These are phyloP conservation scores for Eulemur coronatus DNA, from an alignment of 2,797 vertebrate species.

Conservation along the genomic window DNA sequence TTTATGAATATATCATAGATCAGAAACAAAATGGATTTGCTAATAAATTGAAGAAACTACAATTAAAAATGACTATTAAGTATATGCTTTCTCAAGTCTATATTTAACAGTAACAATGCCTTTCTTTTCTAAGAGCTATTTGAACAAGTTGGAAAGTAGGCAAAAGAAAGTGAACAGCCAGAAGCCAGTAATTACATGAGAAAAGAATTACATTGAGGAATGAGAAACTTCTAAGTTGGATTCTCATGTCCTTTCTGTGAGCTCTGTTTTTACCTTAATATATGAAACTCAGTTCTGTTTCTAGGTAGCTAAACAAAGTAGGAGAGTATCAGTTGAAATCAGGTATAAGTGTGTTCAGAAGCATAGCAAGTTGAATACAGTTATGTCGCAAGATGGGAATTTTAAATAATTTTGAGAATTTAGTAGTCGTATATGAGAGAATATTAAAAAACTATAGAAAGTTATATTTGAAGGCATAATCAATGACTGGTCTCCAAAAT, in stretches of 20 bases:
- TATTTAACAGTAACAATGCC: slow-evolving; percentile 56
- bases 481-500: neutral
- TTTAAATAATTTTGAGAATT: neutral
- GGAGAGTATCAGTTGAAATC: neutral
- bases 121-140: slow-evolving; percentile 53
- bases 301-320: slow-evolving; percentile 8
- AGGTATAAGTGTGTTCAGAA: neutral
- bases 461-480: neutral
- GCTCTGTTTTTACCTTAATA: neutral
- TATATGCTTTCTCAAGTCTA: slow-evolving; percentile 49
- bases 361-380: neutral
- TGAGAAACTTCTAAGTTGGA: slow-evolving; percentile 13
- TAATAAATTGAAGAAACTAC: slow-evolving; percentile 54
- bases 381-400: neutral
- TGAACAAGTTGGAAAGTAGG: slow-evolving; percentile 16
- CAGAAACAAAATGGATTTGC: slow-evolving; percentile 53
- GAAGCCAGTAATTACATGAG: slow-evolving; percentile 58
- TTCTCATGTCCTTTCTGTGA: slow-evolving; percentile 11
- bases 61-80: slow-evolving; percentile 64
- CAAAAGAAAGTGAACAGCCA: slow-evolving; percentile 42
- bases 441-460: neutral
- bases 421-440: neutral
- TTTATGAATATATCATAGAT: slow-evolving; percentile 63
- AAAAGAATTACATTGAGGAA: slow-evolving; percentile 45
- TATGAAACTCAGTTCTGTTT: neutral